These are phyloP conservation scores for Eretmochelys imbricata DNA, from an alignment of 2,113 vertebrate species.

Conservation along the genomic window DNA sequence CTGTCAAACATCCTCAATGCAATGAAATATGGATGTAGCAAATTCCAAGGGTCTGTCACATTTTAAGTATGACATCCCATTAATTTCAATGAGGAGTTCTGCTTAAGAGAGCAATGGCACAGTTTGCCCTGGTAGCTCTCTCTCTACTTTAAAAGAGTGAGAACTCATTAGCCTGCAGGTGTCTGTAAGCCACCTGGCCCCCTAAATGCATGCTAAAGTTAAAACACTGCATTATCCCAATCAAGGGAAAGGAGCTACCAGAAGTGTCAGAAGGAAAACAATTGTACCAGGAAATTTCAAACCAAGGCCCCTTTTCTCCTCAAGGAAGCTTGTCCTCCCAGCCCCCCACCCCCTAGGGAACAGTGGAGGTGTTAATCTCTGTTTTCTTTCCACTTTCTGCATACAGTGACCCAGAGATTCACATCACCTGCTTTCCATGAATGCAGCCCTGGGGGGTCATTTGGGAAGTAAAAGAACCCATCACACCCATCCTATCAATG, in stretches of 20 bases:
- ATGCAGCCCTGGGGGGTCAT: background rate
- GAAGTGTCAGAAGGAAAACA: background rate
- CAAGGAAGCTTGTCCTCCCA: background rate
- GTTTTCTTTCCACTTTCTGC: constrained; percentile 18
- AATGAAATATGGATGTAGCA: too few relatives aligned
- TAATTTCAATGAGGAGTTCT: background rate
- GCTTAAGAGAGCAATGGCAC: background rate
- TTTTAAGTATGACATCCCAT: background rate
- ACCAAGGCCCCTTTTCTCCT: background rate
- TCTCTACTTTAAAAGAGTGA: background rate
- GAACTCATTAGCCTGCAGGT: background rate
- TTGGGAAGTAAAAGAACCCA: background rate
- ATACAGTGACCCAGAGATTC: background rate
- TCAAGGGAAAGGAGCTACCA: background rate
- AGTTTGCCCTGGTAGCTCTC: background rate
- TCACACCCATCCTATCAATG: background rate
- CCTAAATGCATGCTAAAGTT: background rate
- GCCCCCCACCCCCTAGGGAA: background rate
- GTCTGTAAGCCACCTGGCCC: background rate
- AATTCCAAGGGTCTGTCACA: background rate
- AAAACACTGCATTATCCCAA: background rate
- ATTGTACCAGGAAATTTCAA: constrained; percentile 12
- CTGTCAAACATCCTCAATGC: background rate
- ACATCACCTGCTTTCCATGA: background rate
- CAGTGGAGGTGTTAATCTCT: constrained; percentile 2